These are phyloP conservation scores for Sarcophaga caerulescens DNA, from an alignment of 2,888 invertebrate species.

Conservation along the genomic window DNA sequence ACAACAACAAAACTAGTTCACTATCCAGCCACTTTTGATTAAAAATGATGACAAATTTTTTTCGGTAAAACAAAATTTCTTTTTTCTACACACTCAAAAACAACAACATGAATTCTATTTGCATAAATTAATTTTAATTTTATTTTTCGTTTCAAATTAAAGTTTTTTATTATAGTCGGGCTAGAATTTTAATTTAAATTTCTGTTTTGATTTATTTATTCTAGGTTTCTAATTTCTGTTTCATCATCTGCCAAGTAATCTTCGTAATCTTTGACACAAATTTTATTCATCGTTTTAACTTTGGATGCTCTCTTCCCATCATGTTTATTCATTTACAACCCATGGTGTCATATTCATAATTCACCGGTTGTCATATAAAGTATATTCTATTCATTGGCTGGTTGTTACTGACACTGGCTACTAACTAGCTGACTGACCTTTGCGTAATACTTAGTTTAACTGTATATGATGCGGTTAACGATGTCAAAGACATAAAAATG, in stretches of 20 bases:
- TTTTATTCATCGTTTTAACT: background rate
- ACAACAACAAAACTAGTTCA: background rate
- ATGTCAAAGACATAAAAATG: background rate
- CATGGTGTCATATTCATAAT: too few relatives aligned
- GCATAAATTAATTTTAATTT: background rate
- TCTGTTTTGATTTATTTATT: background rate
- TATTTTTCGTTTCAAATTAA: background rate
- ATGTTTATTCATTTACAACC: too few relatives aligned
- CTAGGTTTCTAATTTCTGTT: too few relatives aligned
- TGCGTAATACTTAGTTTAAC: constrained; percentile 16
- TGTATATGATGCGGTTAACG: background rate
- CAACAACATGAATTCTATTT: background rate
- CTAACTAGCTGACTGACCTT: constrained; percentile 6
- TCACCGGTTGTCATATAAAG: too few relatives aligned
- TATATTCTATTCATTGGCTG: too few relatives aligned
- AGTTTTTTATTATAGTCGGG: background rate
- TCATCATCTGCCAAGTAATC: too few relatives aligned
- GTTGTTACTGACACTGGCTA: too few relatives aligned
- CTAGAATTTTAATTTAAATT: background rate
- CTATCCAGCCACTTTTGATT: background rate
- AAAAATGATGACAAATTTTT: background rate
- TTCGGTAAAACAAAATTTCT: background rate
- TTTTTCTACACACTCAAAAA: background rate
- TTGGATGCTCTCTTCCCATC: too few relatives aligned
- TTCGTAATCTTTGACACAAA: background rate